Evolutionary conservation across 2,113 vertebrate species (phyloP).

Genomic region (Heterotis niloticus): DNA sequence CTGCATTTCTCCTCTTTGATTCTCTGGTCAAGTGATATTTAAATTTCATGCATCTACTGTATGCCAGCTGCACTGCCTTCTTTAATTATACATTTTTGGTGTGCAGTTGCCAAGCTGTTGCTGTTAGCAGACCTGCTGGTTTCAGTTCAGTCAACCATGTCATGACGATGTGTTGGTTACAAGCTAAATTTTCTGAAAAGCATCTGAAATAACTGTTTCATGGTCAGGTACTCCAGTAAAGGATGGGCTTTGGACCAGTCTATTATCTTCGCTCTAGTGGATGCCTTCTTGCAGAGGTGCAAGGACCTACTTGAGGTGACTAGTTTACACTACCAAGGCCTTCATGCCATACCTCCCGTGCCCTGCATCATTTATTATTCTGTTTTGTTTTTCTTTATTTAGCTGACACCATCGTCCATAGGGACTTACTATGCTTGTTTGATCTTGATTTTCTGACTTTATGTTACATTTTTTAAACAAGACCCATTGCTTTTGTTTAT

Average conservation of each 20-base stretch:
- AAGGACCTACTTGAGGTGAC: constrained; percentile 77
- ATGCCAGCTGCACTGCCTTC: too few species aligned
- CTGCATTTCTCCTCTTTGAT: too few species aligned
- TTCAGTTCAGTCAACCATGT: background rate
- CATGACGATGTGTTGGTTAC: background rate
- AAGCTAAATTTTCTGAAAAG: background rate
- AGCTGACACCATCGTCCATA: background rate
- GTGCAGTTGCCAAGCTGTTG: background rate
- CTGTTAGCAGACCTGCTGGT: background rate
- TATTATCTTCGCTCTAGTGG: constrained; percentile 73
- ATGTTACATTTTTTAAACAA: background rate
- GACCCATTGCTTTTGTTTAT: background rate
- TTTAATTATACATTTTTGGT: too few species aligned
- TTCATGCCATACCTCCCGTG: too few species aligned
- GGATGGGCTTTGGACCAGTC: constrained; percentile 71
- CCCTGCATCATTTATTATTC: background rate
- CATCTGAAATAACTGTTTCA: constrained; percentile 20
- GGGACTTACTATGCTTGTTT: background rate
- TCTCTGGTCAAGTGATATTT: too few species aligned
- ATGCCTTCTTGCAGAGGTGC: constrained; percentile 76
- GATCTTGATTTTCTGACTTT: background rate
- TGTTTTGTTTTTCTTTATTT: too few species aligned
- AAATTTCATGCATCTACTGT: too few species aligned
- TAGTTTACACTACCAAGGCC: background rate
- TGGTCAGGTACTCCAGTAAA: constrained; percentile 61